Evolutionary conservation across 2,797 vertebrate species (phyloP).

Genomic region (Chloroceryle inda): DNA sequence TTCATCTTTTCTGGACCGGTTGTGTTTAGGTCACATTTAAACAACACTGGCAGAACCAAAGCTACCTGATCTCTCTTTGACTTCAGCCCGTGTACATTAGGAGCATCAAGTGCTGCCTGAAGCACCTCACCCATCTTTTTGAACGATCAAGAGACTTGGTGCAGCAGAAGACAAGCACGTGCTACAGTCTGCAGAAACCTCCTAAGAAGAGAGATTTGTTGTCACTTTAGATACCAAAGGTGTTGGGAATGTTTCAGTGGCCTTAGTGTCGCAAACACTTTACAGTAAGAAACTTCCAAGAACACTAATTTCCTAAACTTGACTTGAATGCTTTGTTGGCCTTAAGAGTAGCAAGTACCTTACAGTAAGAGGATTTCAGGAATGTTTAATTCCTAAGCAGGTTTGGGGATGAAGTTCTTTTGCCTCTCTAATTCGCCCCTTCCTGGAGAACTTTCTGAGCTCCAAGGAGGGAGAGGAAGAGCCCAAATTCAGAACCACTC

Average conservation of each 20-base stretch:
- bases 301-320: not conserved
- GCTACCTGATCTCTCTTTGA: not conserved
- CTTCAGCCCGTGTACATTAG: not conserved
- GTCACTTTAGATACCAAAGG: not conserved
- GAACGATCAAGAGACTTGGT: not conserved
- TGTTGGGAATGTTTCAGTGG: slow-evolving; percentile 8
- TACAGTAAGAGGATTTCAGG: slow-evolving; percentile 64
- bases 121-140: not conserved
- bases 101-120: slow-evolving; percentile 43
- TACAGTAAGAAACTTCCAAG: not conserved
- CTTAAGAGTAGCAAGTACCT: slow-evolving; percentile 33
- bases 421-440: not conserved
- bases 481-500: not conserved
- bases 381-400: slow-evolving; percentile 58
- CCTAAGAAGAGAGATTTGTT: not conserved
- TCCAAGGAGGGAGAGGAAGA: not conserved
- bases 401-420: not conserved
- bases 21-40: not conserved
- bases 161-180: not conserved
- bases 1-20: slow-evolving; percentile 58
- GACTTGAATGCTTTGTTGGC: not conserved
- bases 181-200: not conserved
- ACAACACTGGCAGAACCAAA: slow-evolving; percentile 17
- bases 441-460: not conserved
- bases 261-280: not conserved